Base-by-base conservation (phyloP, 2,113 vertebrate species). In the Setophaga kirtlandii region DNA sequence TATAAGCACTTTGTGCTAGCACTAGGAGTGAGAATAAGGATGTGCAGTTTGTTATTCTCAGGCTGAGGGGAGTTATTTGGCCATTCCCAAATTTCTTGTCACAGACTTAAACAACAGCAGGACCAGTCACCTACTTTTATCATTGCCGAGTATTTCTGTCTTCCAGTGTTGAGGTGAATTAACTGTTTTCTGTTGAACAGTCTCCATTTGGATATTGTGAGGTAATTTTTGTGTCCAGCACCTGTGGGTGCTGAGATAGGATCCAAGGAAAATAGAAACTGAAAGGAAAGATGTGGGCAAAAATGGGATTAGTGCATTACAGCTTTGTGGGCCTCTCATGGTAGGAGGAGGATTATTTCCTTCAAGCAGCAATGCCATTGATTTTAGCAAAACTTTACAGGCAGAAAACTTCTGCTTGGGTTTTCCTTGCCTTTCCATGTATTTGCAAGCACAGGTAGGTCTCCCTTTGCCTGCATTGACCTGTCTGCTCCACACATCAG, bases 271-370 rank as follows among this genome's bases (percentile, higher is more conserved):
- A 89, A 22, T 9, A 17, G 2, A 42, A 37, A 46, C 28, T 18
- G 28, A 17, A 65, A 44, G 55, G 55, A 74, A 83, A 55, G 21
- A 16, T 8, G 2, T 30, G 0, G 1, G 5, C 37, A 67, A 24
- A 62, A 68, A 23, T 15, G 24, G 22, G 15, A 24, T 64, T n/a
- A 39, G 24, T 28, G 31, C 41, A 18, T 53, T 49, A 5, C 1
- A 1, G 14, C 25, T 42, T 16, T 52, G 47, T 24, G 53, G 23
- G 12, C 3, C 9, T 68, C 31, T 59, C 2, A 0, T 18, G 39
- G 17, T 3, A 11, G 30, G 8, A 19, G 27, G 15, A 87, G 44
- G 24, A 67, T 25, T 35, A 22, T 47, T 70, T 60, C 62, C 37
- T 92, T 73, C 74, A 49, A 31, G 47, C 18, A 52, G 23, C 37